phyloP scores from a whole-genome alignment of 2,888 invertebrate genomes.

The Netelia inedita region DNA sequence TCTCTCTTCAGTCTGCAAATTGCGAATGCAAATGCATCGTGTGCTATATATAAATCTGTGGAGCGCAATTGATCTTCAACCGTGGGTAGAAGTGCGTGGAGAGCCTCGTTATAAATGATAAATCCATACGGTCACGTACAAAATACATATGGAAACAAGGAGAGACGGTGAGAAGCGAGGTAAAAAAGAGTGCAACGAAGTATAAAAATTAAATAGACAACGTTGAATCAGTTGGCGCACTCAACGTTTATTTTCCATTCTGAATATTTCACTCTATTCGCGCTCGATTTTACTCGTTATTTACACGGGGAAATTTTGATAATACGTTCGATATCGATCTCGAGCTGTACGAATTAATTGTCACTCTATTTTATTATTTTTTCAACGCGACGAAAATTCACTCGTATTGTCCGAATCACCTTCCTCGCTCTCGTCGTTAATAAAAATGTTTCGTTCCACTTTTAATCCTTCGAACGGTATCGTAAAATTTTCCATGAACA shows the following conservation, averaged over 20 bases:
- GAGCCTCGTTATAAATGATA: slow-evolving; percentile 32
- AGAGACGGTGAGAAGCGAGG: neutral
- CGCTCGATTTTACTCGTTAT: slow-evolving; percentile 8
- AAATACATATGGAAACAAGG: neutral
- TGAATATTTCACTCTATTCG: slow-evolving; percentile 9
- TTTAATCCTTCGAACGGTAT: no score
- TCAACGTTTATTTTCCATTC: slow-evolving; percentile 1
- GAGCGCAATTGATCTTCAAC: slow-evolving; percentile 44
- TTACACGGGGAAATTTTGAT: slow-evolving; percentile 1
- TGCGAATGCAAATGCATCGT: slow-evolving; percentile 58
- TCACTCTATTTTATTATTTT: neutral
- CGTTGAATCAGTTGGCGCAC: slow-evolving; percentile 31
- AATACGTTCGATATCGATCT: neutral
- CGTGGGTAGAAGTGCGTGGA: slow-evolving; percentile 28
- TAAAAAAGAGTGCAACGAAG: slow-evolving; percentile 35
- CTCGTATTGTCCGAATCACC: no score
- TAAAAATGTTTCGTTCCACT: no score
- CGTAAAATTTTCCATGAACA: no score
- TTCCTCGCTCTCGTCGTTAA: no score
- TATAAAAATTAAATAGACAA: slow-evolving; percentile 53
- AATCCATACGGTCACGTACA: neutral
- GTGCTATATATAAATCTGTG: neutral
- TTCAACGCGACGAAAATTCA: no score
- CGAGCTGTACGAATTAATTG: neutral
- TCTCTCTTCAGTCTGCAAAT: slow-evolving; percentile 52